A percentile compares a stretch with the other conserved stretches of the same genome.
Evolutionary conservation across 2,113 vertebrate genomes (phyloP).

Genomic region (Sceloporus undulatus): DNA sequence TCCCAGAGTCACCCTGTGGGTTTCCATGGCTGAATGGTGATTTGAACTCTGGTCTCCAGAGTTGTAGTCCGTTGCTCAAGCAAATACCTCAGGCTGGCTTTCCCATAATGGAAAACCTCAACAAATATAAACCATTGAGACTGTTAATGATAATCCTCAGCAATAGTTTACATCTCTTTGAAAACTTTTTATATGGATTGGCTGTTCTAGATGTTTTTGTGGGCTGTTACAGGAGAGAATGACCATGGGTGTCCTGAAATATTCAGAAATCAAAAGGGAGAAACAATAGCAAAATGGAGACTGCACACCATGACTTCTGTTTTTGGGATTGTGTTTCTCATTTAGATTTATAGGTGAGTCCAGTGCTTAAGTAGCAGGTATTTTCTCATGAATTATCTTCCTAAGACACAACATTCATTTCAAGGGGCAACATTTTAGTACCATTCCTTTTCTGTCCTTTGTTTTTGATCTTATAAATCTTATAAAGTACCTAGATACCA

Average conservation of each 20-base stretch:
- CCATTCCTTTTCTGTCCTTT: constrained; percentile 47
- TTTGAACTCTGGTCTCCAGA: no score
- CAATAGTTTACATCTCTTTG: no score
- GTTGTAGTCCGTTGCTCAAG: no score
- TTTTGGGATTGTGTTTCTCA: constrained; percentile 60
- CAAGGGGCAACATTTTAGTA: constrained; percentile 58
- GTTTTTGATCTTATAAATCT: constrained; percentile 42
- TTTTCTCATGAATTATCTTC: constrained; percentile 71
- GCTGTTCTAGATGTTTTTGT: constrained; percentile 28
- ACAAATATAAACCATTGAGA: no score
- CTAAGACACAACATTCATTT: constrained; percentile 57
- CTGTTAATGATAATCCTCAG: no score
- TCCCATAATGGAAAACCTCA: no score
- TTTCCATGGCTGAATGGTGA: no score
- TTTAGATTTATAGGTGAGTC: constrained; percentile 66
- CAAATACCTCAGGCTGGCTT: no score
- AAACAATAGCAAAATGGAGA: constrained; percentile 46
- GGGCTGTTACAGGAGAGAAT: constrained; percentile 26
- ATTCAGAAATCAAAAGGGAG: constrained; percentile 43
- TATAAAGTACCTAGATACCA: constrained; percentile 34
- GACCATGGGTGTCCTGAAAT: constrained; percentile 20
- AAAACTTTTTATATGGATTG: neutral
- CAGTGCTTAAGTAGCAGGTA: constrained; percentile 68
- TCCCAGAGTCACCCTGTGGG: no score
- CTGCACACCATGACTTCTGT: constrained; percentile 70